phyloP scores from a whole-genome alignment of 2,113 vertebrate genomes.

The Pagrus major region DNA sequence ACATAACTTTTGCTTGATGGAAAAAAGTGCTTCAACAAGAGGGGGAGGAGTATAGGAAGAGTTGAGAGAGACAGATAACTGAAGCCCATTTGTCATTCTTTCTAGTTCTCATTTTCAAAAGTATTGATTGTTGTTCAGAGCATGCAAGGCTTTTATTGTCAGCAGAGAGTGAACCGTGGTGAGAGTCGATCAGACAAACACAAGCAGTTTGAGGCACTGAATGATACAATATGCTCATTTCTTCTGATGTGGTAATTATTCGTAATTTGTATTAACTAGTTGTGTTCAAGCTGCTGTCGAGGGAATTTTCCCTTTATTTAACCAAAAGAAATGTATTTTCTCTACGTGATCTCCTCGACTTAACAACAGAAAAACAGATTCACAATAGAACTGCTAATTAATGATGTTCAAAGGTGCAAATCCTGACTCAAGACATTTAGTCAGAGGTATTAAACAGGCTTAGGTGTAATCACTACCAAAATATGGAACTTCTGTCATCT shows the following conservation, averaged over 20 bases:
- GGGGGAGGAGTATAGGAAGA: neutral
- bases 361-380: neutral
- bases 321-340: neutral
- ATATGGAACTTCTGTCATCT: no score
- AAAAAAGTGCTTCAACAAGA: slow-evolving; percentile 27
- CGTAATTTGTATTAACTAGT: slow-evolving; percentile 3
- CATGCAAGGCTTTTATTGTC: slow-evolving; percentile 47
- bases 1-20: slow-evolving; percentile 25
- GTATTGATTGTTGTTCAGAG: slow-evolving; percentile 49
- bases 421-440: neutral
- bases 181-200: slow-evolving; percentile 32
- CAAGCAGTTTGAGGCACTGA: neutral
- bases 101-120: slow-evolving; percentile 50
- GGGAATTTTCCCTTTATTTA: neutral
- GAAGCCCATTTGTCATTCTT: slow-evolving; percentile 15
- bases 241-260: neutral
- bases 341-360: neutral
- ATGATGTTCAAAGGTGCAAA: neutral
- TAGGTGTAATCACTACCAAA: neutral
- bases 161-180: slow-evolving; percentile 25
- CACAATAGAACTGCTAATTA: neutral
- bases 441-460: neutral
- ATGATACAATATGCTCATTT: neutral
- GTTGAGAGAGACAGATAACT: slow-evolving; percentile 18
- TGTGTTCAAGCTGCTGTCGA: slow-evolving; percentile 4